phyloP scores from a whole-genome alignment of 2,888 invertebrate genomes.

The Muschampia plurimacula region DNA sequence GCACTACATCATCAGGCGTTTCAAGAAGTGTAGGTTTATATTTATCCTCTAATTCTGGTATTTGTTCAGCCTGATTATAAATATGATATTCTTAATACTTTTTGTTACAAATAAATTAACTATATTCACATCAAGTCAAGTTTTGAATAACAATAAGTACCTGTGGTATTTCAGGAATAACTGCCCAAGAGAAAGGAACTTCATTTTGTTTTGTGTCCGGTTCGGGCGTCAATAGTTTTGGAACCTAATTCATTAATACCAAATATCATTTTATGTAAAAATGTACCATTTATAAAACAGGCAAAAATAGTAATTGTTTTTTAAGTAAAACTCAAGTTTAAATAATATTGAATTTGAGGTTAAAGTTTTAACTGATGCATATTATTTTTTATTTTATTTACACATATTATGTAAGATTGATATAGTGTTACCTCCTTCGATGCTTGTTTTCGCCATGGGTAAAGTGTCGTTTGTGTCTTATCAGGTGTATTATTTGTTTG shows the following conservation, averaged over 20 bases:
- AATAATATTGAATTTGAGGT: neutral
- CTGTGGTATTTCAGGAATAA: constrained; percentile 81
- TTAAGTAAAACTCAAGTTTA: neutral
- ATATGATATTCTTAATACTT: constrained; percentile 29
- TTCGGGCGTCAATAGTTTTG: constrained; percentile 61
- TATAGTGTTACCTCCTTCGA: constrained; percentile 56
- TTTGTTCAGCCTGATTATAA: constrained; percentile 74
- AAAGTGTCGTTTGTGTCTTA: constrained; percentile 56
- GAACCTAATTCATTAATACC: constrained; percentile 59
- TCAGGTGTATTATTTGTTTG: constrained; percentile 51
- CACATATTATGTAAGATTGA: neutral
- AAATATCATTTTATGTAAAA: constrained; percentile 7
- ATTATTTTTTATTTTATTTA: neutral
- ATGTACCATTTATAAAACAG: neutral
- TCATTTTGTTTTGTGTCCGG: constrained; percentile 62
- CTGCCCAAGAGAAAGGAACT: constrained; percentile 77
- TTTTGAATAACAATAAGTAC: constrained; percentile 52
- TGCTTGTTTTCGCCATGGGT: constrained; percentile 57
- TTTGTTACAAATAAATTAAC: neutral
- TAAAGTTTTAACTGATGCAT: no score
- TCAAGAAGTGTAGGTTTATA: constrained; percentile 76
- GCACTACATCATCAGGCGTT: constrained; percentile 61
- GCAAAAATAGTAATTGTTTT: neutral
- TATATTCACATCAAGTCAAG: neutral
- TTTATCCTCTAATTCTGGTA: constrained; percentile 74